These are phyloP conservation scores for Hedya salicella DNA, from an alignment of 2,888 invertebrate genomes.

Conservation along the genomic window DNA sequence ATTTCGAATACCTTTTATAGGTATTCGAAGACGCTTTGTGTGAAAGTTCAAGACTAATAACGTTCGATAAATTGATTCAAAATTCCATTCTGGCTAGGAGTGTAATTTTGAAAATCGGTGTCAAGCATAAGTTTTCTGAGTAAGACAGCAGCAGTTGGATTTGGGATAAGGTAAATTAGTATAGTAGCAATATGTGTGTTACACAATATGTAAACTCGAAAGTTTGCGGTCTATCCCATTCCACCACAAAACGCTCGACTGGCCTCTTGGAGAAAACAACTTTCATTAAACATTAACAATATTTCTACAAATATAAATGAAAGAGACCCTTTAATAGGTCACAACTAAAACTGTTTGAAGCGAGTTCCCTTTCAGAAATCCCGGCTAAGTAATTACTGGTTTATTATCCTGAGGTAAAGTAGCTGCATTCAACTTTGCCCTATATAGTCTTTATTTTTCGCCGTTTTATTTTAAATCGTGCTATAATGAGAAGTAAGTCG, in stretches of 20 bases:
- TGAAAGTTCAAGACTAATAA: no score
- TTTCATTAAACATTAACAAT: constrained; percentile 7
- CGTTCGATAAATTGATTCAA: no score
- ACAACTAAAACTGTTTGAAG: constrained; percentile 35
- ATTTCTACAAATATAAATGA: constrained; percentile 19
- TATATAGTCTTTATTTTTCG: not conserved
- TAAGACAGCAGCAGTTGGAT: no score
- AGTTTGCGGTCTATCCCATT: not conserved
- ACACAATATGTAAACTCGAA: not conserved
- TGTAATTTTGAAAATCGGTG: no score
- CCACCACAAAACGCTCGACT: not conserved
- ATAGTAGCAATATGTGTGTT: not conserved
- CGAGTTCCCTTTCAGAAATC: constrained; percentile 29
- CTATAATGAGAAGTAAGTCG: not conserved
- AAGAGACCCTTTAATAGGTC: constrained; percentile 10
- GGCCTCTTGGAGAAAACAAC: not conserved
- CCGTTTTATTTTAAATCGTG: constrained; percentile 1
- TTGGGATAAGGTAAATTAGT: no score
- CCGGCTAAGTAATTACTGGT: constrained; percentile 30
- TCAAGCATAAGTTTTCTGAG: no score
- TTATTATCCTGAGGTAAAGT: constrained; percentile 24
- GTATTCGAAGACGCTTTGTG: no score
- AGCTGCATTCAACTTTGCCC: constrained; percentile 7
- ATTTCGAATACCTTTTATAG: no score
- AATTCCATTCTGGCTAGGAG: no score